Base-by-base conservation (phyloP, 2,113 vertebrate species). In the Psilopogon haemacephalus region DNA sequence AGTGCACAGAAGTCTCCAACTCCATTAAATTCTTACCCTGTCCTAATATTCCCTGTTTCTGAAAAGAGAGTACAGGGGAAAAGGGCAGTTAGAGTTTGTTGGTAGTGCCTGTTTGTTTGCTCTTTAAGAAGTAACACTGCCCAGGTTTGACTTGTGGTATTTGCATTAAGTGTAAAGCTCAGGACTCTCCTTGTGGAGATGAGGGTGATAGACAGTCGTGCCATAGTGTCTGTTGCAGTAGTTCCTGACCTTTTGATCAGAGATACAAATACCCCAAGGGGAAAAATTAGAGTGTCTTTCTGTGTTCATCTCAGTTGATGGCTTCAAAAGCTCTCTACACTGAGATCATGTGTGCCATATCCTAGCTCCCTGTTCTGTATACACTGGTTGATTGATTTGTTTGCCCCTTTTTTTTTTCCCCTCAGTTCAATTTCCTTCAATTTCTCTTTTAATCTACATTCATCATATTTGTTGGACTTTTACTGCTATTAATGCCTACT, bases 1-100 rank as follows among this genome's bases (percentile, higher is more conserved):
- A 0, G 21, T 63, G 21, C 5, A 12, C 0, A 1, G 33, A 59
- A 28, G 21, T 32, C 13, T 78, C 33, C 21, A 46, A 0, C 11
- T 70, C 56, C 12, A 13, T 19, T 11, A 58, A 30, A 11, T 73
- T 54, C 35, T 37, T 80, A 21, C 21, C 12, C 13, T 88, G 26
- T 23, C 23, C 15, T 69, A 15, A 35, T 37, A 52, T 2, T 35
- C 37, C 7, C 21, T 42, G 8, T 46, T n/a, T 81, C 17, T 18
- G 48, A 20, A 38, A 65, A 17, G 26, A n/a, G 4, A 13, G 2
- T 7, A 5, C 5, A 5, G 18, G 16, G 14, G 3, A 6, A 8
- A 40, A 42, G 12, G 30, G 8, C 11, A 27, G 2, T 21, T 40
- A 8, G 20, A 85, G 19, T 42, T 6, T 40, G 19, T 32, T 38